A percentile compares a stretch with the other conserved stretches of the same genome.
Evolutionary conservation across 2,888 invertebrate species (phyloP).

Genomic region (Tachina lurida): DNA sequence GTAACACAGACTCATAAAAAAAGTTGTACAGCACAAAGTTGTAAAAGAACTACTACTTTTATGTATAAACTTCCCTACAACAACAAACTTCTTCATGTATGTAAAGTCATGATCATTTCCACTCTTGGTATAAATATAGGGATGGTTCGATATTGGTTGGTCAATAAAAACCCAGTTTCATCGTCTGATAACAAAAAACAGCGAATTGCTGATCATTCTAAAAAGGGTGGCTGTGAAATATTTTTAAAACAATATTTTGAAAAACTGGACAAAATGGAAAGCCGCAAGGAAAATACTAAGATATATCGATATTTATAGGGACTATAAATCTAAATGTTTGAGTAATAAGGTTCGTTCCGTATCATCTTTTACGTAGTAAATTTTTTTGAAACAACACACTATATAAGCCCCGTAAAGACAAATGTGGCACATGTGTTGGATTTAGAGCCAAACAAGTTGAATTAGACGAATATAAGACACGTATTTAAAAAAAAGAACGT

Average conservation of each 20-base stretch:
- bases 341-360: neutral
- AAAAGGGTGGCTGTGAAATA: conserved; percentile 10
- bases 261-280: conserved; percentile 23
- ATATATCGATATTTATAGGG: conserved; percentile 16
- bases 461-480: neutral
- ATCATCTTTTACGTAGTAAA: conserved; percentile 7
- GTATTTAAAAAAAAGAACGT: neutral
- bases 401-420: too few relatives aligned
- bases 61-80: conserved; percentile 33
- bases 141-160: conserved; percentile 19
- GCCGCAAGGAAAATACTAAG: conserved; percentile 15
- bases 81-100: conserved; percentile 20
- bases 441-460: neutral
- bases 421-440: neutral
- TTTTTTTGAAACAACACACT: neutral
- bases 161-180: conserved; percentile 18
- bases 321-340: conserved; percentile 23
- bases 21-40: conserved; percentile 7
- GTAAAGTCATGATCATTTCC: neutral
- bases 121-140: conserved; percentile 24
- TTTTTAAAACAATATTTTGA: conserved; percentile 26
- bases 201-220: conserved; percentile 1
- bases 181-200: conserved; percentile 17
- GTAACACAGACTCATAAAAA: conserved; percentile 7
- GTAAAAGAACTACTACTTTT: conserved; percentile 14